Conservation (phyloP, 2,113 vertebrate genomes). For the Climacteris rufus region DNA sequence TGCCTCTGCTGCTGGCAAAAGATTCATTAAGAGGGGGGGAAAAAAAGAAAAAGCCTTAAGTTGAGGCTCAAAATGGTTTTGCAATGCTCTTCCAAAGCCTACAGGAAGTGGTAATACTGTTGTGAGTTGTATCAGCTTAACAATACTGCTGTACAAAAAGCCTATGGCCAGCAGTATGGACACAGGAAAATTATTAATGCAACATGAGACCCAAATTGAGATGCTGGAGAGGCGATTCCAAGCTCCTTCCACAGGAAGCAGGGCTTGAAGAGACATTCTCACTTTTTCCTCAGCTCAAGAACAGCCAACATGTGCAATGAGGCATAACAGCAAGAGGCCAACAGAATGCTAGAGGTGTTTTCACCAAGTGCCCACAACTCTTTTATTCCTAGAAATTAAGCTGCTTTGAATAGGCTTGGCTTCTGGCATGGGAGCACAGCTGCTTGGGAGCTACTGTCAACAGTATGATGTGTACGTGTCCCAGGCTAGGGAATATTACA, state of each 20-base stretch:
- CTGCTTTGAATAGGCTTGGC: not conserved
- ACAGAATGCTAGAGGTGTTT: not conserved
- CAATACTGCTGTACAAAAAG: not conserved
- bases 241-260: not conserved
- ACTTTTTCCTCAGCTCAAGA: not conserved
- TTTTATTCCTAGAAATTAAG: not conserved
- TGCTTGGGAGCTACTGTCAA: not conserved
- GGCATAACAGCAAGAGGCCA: not conserved
- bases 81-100: not conserved
- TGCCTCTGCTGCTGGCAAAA: slow-evolving; percentile 25
- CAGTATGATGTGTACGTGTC: not conserved
- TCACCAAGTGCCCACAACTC: not conserved
- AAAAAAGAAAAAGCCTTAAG: not conserved
- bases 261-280: not conserved
- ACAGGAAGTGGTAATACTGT: not conserved
- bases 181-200: not conserved
- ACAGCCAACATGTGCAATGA: not conserved
- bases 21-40: not conserved
- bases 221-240: not conserved
- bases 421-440: not conserved
- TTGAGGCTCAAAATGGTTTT: not conserved
- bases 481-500: not conserved
- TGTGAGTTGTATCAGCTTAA: not conserved
- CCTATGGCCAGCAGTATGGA: not conserved
- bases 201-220: not conserved